Evolutionary conservation across 1,140 invertebrate genomes (phyloP), one percentile per base, ranked within the genome.

Genomic region (Patella vulgata): DNA sequence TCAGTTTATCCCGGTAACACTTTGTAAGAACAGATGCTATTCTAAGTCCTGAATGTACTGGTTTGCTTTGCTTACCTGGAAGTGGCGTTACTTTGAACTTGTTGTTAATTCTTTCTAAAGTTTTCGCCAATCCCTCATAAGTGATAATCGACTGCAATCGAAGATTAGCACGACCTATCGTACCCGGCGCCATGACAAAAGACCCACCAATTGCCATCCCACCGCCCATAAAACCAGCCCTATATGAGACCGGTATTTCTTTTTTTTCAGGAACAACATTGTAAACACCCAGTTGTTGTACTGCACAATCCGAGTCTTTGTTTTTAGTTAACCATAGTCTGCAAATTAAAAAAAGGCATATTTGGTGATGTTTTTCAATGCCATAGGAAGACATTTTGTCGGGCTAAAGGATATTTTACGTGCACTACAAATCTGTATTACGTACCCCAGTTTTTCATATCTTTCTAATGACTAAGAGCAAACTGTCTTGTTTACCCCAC

Each of bases 301-400:
- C 51, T 12, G 56, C 53, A 19, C 48, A 36, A 8, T 42, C 21
- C 8, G 19, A 46, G 30, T 61, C 50, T 2, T 33, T 40, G n/a
- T 67, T 64, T 21, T 53, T 52, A 12, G 55, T 58, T 25, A 71
- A 47, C 69, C 69, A 71, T 47, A 71, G 43, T 31, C 69, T 71
- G 31, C 12, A 33, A 25, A 52, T 25, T 30, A n/a, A n/a, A n/a
- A n/a, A n/a, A n/a, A n/a, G n/a, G n/a, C n/a, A n/a, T n/a, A n/a
- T n/a, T n/a, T n/a, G n/a, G n/a, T n/a, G n/a, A n/a, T n/a, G n/a
- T n/a, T n/a, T n/a, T n/a, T n/a, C n/a, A n/a, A n/a, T n/a, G n/a
- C n/a, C n/a, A n/a, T n/a, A n/a, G n/a, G n/a, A n/a, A n/a, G n/a
- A n/a, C n/a, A n/a, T n/a, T n/a, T n/a, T n/a, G n/a, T n/a, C n/a